Percentiles rank a stretch among this genome's conserved stretches.
Conservation (phyloP, 2,113 vertebrate genomes). For the Aphyosemion australe region DNA sequence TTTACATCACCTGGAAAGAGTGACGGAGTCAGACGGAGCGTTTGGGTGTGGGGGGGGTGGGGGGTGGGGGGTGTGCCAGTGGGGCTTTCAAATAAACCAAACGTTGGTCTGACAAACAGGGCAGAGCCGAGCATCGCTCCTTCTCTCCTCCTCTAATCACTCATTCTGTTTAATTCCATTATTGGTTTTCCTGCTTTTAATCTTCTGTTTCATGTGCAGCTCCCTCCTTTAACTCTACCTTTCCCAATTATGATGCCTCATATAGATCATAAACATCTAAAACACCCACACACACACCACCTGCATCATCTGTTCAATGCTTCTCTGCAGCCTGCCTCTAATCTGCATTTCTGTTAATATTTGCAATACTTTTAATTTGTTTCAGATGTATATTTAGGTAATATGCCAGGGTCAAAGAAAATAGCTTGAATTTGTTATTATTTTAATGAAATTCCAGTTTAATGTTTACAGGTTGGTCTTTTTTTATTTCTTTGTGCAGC, state of each 20-base stretch:
- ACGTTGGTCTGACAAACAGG: slow-evolving; percentile 10
- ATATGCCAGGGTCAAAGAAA: too few relatives aligned
- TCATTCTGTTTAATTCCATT: neutral
- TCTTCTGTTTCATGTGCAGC: neutral
- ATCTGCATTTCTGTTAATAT: too few relatives aligned
- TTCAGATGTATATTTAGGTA: too few relatives aligned
- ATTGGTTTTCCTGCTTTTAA: neutral
- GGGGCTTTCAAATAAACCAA: slow-evolving; percentile 36
- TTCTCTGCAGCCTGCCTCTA: too few relatives aligned
- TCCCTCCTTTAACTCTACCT: too few relatives aligned
- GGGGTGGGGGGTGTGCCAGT: slow-evolving; percentile 41
- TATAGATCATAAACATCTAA: neutral
- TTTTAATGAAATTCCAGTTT: too few relatives aligned
- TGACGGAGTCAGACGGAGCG: slow-evolving; percentile 9
- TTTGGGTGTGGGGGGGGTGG: slow-evolving; percentile 9
- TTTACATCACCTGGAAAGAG: slow-evolving; percentile 12
- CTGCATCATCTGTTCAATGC: neutral
- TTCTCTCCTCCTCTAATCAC: slow-evolving; percentile 18
- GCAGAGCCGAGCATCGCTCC: slow-evolving; percentile 48
- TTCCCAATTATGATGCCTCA: too few relatives aligned
- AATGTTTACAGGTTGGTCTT: too few relatives aligned
- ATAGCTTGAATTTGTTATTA: too few relatives aligned
- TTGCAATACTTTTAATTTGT: too few relatives aligned
- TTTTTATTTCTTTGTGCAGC: too few relatives aligned
- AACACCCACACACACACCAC: too few relatives aligned